Evolutionary conservation across 1,140 invertebrate species (phyloP), one percentile per base, ranked within the genome.

Genomic region (Drosophila leontia): DNA sequence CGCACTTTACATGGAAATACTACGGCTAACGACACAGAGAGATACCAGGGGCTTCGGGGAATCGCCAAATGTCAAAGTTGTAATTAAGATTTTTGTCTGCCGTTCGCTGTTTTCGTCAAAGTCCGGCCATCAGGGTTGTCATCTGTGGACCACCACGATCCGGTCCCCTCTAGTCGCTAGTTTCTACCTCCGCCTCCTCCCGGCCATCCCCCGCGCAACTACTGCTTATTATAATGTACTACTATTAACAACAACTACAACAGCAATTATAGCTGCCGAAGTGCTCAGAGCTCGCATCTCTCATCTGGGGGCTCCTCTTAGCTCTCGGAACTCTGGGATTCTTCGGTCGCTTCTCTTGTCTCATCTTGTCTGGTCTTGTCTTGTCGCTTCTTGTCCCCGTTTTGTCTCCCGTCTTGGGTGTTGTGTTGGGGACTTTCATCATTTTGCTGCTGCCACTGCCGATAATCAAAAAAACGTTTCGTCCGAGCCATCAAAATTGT

Each of bases 391-490:
- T 11, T 17, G 42, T 29, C 47, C n/a, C 26, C 48, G 26, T n/a
- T 13, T 5, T 34, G 34, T 60, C 29, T 47, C 26, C 26, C 1
- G 29, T n/a, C 51, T 34, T 19, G 32, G 29, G 47, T 51, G 48
- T 17, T 32, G 48, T 51, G n/a, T 15, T 26, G 48, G 55, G 68
- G 32, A 72, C 68, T 72, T 74, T 74, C 55, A 72, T 60, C 70
- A 72, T 72, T 72, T 72, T 72, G 65, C 51, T 70, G 42, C 41
- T 19, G 35, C 42, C 39, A 56, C 45, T 45, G 68, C 39, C 70
- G 74, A 76, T 76, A 76, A 76, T 76, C 60, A 76, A 76, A 76
- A 75, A 76, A 76, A 76, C 62, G 62, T 76, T 77, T 59, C 72
- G 61, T 58, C 72, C 62, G 26, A 78, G 62, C 42, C 75, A 78